Base-by-base conservation (phyloP, 1,140 invertebrate genomes). In the Ceratina australensis region DNA sequence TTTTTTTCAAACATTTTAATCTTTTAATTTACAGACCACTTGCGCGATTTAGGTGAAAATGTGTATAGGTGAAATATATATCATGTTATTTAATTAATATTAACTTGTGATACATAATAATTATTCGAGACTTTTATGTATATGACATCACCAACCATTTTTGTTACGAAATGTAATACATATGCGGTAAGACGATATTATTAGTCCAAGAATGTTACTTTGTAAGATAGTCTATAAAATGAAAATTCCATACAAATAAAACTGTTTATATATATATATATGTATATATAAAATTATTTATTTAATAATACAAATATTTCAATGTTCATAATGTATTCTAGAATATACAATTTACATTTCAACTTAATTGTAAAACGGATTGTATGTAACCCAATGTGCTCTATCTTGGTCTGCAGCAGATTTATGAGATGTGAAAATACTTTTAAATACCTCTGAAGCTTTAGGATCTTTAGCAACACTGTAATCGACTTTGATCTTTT, bases 331-430 rank as follows among this genome's bases (percentile, higher is more conserved):
- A n/a, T 52, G 22, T 22, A n/a, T 74, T 64, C 5, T 59, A 50
- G 20, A 56, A 54, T 65, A 7, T 26, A 33, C 1, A 20, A 33
- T 54, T 78, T 26, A 50, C 2, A 13, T 76, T 72, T 67, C 66
- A 63, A 0, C 64, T 94, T 93, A 98, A 94, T 98, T 98, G 92
- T 98, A 99, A 89, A 98, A 97, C 66, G 98, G 98, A 94, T 99
- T 99, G 89, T 98, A 99, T 8, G 98, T 99, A 67, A 99, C 95
- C 98, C 98, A 99, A 90, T 99, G 98, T 5, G 97, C 97, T 87
- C 95, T 95, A 49, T 95, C 94, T 90, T 99, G 97, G 64, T 96
- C 95, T 86, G 96, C 94, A 42, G 98, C 98, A 63, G 94, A 95
- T 88, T 97, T 95, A 89, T 98, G 97, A 18, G 95, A 94, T 0